Percentiles rank a stretch among this genome's conserved stretches.
Conservation (phyloP, 2,888 invertebrate species). For the Coleophora flavipennella region DNA sequence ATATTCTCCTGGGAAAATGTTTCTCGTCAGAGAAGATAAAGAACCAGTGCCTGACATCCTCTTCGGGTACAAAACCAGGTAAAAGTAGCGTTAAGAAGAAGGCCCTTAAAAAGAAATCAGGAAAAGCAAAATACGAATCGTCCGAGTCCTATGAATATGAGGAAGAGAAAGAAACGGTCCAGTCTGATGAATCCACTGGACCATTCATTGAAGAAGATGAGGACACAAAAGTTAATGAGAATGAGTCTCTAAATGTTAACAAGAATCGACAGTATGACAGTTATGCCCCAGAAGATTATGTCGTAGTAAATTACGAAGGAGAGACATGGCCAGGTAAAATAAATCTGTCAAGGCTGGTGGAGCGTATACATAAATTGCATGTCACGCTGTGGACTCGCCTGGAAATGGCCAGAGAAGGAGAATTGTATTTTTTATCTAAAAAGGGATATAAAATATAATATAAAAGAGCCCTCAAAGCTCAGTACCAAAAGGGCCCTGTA, state of each 20-base stretch:
- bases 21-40: background rate
- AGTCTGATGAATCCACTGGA: background rate
- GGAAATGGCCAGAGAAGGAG: too few species aligned
- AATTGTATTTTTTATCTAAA: too few species aligned
- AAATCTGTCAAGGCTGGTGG: too few species aligned
- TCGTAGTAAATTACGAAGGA: constrained; percentile 2
- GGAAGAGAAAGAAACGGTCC: background rate
- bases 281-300: background rate
- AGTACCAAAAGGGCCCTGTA: too few species aligned
- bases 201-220: background rate
- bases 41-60: background rate
- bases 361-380: too few species aligned
- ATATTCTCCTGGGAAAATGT: too few species aligned
- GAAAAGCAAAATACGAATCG: background rate
- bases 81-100: background rate
- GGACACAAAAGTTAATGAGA: background rate
- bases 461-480: too few species aligned
- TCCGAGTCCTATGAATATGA: background rate
- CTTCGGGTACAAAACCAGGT: background rate
- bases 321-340: too few species aligned
- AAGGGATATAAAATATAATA: too few species aligned
- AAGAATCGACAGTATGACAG: background rate
- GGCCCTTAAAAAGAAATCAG: background rate
- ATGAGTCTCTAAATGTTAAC: background rate
- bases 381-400: too few species aligned